These are phyloP conservation scores for Percina caprodes DNA, from an alignment of 2,113 vertebrate genomes.

Conservation along the genomic window DNA sequence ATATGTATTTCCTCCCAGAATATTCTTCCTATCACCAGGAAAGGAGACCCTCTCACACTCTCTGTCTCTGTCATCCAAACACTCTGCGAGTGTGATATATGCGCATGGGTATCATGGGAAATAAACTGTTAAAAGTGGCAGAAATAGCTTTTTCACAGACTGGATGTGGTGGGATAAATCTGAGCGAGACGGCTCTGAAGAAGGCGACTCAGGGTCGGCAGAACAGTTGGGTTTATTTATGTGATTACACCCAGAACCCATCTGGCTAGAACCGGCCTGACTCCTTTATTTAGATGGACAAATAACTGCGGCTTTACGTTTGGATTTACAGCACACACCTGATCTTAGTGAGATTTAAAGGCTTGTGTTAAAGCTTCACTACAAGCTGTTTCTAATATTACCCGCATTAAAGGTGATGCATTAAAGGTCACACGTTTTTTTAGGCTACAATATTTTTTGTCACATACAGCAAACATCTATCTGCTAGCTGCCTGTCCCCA, in stretches of 20 bases:
- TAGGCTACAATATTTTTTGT: too few relatives aligned
- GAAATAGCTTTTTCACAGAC: conserved; percentile 49
- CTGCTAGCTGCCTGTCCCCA: too few relatives aligned
- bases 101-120: conserved; percentile 63
- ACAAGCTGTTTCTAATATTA: too few relatives aligned
- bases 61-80: background rate
- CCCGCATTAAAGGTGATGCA: too few relatives aligned
- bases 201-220: conserved; percentile 19
- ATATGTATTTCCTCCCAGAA: conserved; percentile 16
- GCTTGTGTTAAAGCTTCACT: too few relatives aligned
- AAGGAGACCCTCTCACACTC: conserved; percentile 12
- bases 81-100: conserved; percentile 30
- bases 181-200: conserved; percentile 21
- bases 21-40: background rate
- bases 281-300: background rate
- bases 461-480: too few relatives aligned
- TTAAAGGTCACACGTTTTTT: too few relatives aligned
- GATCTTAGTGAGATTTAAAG: too few relatives aligned
- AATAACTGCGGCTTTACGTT: background rate
- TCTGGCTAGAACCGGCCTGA: background rate
- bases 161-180: conserved; percentile 38
- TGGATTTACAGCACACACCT: background rate
- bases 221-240: conserved; percentile 36
- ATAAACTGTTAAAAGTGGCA: conserved; percentile 64
- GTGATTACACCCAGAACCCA: conserved; percentile 35